phyloP scores from a whole-genome alignment of 2,113 vertebrate genomes.

The Dipodomys ordii region DNA sequence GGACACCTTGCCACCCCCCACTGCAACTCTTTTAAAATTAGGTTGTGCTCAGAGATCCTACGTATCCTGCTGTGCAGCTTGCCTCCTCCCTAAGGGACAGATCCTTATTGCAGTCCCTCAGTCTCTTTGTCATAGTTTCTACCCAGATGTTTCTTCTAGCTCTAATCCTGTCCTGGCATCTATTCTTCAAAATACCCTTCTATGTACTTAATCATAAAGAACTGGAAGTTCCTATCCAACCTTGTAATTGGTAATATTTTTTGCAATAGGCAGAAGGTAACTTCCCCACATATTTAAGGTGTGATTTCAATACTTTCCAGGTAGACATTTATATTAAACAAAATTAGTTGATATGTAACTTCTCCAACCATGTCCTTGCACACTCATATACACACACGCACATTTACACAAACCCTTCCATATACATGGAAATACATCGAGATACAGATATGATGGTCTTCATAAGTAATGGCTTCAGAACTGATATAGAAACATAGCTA shows the following conservation, averaged over 20 bases:
- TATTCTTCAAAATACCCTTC: not conserved
- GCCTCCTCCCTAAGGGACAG: not conserved
- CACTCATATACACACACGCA: not conserved
- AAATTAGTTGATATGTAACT: not conserved
- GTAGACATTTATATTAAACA: not conserved
- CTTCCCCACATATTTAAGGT: not conserved
- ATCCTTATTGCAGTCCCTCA: not conserved
- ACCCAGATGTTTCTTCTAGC: not conserved
- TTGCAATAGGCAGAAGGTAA: not conserved
- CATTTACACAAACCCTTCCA: not conserved
- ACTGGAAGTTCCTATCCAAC: not conserved
- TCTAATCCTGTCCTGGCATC: not conserved
- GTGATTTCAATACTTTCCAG: not conserved
- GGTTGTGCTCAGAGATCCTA: not conserved
- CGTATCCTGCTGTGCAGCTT: not conserved
- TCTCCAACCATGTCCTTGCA: not conserved
- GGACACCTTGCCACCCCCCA: not conserved
- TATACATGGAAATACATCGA: not conserved
- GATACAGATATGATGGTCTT: not conserved
- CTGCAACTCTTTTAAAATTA: not conserved
- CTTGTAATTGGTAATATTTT: not conserved
- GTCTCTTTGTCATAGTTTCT: not conserved
- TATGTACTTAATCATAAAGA: not conserved
- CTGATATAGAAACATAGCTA: not conserved
- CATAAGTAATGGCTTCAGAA: not conserved